These are phyloP conservation scores for Stenolophus ochropezus DNA, from an alignment of 2,888 invertebrate species.

Conservation along the genomic window DNA sequence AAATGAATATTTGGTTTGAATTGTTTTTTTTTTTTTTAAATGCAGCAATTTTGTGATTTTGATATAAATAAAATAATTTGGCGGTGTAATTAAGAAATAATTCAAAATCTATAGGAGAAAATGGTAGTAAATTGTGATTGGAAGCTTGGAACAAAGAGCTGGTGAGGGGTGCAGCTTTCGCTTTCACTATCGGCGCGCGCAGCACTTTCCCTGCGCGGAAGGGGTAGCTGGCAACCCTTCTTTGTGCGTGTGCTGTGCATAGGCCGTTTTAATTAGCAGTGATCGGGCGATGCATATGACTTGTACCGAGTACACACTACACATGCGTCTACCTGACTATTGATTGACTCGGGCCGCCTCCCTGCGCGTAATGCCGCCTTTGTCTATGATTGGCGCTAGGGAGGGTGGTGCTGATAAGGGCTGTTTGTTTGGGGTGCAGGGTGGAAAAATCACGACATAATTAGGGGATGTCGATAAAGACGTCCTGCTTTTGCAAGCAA, in stretches of 20 bases:
- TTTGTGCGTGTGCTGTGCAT: constrained; percentile 43
- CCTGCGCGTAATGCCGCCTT: constrained; percentile 28
- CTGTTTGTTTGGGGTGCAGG: neutral
- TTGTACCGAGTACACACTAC: constrained; percentile 43
- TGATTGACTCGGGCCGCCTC: constrained; percentile 39
- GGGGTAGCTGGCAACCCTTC: constrained; percentile 25
- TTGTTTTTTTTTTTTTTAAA: too few species aligned
- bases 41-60: too few species aligned
- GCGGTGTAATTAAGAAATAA: too few species aligned
- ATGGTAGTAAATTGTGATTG: constrained; percentile 9
- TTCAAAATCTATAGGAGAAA: too few species aligned
- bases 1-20: too few species aligned
- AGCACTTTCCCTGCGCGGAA: neutral
- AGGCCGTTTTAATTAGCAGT: constrained; percentile 47
- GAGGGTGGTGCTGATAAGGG: constrained; percentile 7
- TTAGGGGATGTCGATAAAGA: neutral
- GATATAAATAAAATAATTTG: too few species aligned
- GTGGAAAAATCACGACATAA: neutral
- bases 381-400: constrained; percentile 19
- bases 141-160: constrained; percentile 38
- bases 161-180: neutral
- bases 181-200: neutral
- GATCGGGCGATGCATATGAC: constrained; percentile 49
- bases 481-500: too few species aligned
- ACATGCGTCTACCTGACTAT: constrained; percentile 54